Evolutionary conservation across 2,888 invertebrate genomes (phyloP), one percentile per base, ranked within the genome.

Genomic region (Dastarcus helophoroides): DNA sequence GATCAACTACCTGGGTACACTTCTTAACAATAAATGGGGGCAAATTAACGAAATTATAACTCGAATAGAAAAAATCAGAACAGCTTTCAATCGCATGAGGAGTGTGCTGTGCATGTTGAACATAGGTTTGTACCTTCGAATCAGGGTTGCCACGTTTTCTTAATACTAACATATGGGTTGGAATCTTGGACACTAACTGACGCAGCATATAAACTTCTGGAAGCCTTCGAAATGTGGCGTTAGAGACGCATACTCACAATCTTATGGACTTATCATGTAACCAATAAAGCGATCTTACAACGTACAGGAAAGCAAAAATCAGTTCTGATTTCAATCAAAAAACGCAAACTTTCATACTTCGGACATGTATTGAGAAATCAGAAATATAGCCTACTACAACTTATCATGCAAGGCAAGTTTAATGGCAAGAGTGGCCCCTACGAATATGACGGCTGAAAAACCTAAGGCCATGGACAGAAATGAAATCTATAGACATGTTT

Each of bases 161-260:
- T 3, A 13, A 13, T 8, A 13, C 3, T 26, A n/a, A 7, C 10
- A 14, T 26, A 26, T 26, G 26, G 4, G 12, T 14, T 15, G 15
- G 3, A 26, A 14, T 3, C 26, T 6, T 26, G 26, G 26, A 26
- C 26, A 5, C 8, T 26, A 10, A 14, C 15, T 4, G 26, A 26
- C 3, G 62, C 48, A 69, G 66, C 46, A 69, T 65, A 22, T 73
- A 75, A n/a, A n/a, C n/a, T n/a, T n/a, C n/a, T n/a, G n/a, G n/a
- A n/a, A n/a, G n/a, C n/a, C n/a, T n/a, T n/a, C n/a, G n/a, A n/a
- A 14, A 7, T 23, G 17, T 15, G 14, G 14, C 14, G 26, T 27
- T 14, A 35, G 19, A 24, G 26, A 22, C 19, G 21, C 31, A 1
- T 27, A 26, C 9, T 34, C 24, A 22, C 35, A 15, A 26, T 26